Evolutionary conservation across 2,888 invertebrate genomes (phyloP).

Genomic region (Oxycera nigricornis): DNA sequence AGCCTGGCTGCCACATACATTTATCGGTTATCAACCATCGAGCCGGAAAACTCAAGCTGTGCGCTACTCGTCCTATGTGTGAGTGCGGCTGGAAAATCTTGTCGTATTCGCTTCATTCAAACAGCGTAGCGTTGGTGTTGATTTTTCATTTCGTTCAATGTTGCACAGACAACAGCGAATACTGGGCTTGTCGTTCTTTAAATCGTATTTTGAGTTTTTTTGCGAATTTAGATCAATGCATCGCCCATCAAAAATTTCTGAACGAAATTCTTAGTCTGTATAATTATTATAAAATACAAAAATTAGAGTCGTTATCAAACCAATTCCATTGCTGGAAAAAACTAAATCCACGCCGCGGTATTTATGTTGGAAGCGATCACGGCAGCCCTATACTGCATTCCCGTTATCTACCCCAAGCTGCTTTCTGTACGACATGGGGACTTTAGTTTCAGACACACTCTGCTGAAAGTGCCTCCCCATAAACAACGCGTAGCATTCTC

Average conservation of each 20-base stretch:
- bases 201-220: no score
- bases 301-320: no score
- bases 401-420: neutral
- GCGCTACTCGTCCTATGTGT: neutral
- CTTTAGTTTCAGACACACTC: neutral
- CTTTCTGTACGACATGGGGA: neutral
- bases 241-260: no score
- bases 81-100: constrained; percentile 26
- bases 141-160: constrained; percentile 24
- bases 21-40: constrained; percentile 24
- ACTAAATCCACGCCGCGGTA: no score
- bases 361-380: neutral
- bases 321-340: no score
- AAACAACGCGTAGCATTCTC: neutral
- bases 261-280: no score
- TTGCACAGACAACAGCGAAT: neutral
- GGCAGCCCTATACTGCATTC: neutral
- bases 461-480: constrained; percentile 11
- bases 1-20: neutral
- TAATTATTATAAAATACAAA: no score
- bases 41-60: constrained; percentile 32
- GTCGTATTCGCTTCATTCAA: constrained; percentile 30
- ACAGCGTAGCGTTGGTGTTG: constrained; percentile 23
- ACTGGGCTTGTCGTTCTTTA: neutral
- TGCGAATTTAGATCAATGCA: no score